Conservation (phyloP, 2,888 invertebrate species). For the Didymodactylos carnosus region DNA sequence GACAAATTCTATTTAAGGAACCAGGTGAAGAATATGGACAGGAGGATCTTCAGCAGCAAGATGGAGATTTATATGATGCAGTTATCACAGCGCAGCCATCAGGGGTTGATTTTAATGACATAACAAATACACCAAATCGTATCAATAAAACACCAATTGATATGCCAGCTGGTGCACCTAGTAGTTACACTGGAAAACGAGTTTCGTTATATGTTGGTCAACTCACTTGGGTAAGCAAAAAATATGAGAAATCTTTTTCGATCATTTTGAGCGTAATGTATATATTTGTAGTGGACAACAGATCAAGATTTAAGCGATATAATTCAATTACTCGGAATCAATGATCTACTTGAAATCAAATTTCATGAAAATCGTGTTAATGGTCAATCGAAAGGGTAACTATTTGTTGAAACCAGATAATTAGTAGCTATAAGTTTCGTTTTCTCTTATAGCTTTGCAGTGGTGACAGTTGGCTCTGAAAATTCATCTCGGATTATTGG, state of each 20-base stretch:
- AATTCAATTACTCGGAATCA: conserved; percentile 58
- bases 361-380: conserved; percentile 97
- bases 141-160: background rate
- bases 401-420: background rate
- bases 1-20: background rate
- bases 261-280: background rate
- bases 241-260: background rate
- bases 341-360: conserved; percentile 86
- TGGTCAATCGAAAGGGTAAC: conserved; percentile 74
- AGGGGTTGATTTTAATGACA: background rate
- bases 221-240: conserved; percentile 1
- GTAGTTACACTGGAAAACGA: background rate
- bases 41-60: background rate
- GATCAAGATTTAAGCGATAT: conserved; percentile 82
- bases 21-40: background rate
- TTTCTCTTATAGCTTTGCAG: conserved; percentile 56
- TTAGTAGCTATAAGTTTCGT: background rate
- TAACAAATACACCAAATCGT: background rate
- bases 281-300: conserved; percentile 57
- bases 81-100: background rate
- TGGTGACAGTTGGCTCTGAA: conserved; percentile 78
- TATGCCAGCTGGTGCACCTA: background rate
- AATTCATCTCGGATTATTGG: conserved; percentile 65
- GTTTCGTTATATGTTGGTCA: conserved; percentile 11
- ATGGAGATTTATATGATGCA: background rate